A percentile compares a stretch with the other conserved stretches of the same genome.
Evolutionary conservation across 2,797 vertebrate genomes (phyloP).

Genomic region (Sebastes vulpes): DNA sequence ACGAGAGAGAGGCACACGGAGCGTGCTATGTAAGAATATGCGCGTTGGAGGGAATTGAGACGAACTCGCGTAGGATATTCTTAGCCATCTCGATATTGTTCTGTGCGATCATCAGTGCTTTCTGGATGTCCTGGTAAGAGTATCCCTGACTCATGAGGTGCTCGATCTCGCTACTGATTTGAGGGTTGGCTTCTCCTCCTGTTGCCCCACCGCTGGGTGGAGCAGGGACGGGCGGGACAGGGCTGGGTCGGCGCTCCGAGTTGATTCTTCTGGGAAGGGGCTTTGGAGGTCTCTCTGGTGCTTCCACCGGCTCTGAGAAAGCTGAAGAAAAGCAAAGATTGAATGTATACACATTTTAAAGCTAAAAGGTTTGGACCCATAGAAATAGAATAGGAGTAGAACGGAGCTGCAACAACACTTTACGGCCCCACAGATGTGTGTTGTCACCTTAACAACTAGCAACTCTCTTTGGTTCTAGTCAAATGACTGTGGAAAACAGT

Average conservation of each 20-base stretch:
- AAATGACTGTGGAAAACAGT: no score
- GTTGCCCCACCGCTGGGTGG: slow-evolving; percentile 16
- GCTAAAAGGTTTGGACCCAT: no score
- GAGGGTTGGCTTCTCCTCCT: slow-evolving; percentile 79
- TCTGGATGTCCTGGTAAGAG: slow-evolving; percentile 99
- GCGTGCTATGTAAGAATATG: slow-evolving; percentile 95
- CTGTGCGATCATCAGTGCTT: slow-evolving; percentile 97
- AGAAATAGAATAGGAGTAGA: no score
- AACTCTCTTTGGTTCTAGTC: no score
- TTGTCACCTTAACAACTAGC: no score
- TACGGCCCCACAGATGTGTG: no score
- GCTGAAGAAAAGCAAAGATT: slow-evolving; percentile 66
- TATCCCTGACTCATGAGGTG: slow-evolving; percentile 97
- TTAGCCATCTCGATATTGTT: slow-evolving; percentile 99
- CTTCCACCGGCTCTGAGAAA: slow-evolving; percentile 88
- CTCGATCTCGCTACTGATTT: slow-evolving; percentile 95
- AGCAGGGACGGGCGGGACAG: slow-evolving; percentile 59
- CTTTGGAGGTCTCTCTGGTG: slow-evolving; percentile 95
- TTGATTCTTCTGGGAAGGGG: slow-evolving; percentile 95
- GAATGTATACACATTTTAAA: not conserved
- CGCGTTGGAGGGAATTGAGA: slow-evolving; percentile 92
- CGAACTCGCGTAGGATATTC: slow-evolving; percentile 97
- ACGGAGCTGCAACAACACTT: no score
- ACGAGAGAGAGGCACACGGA: slow-evolving; percentile 1
- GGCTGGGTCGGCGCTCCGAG: slow-evolving; percentile 91